Conservation (phyloP, 1,140 invertebrate species). For the Matsumurasca onukii region DNA sequence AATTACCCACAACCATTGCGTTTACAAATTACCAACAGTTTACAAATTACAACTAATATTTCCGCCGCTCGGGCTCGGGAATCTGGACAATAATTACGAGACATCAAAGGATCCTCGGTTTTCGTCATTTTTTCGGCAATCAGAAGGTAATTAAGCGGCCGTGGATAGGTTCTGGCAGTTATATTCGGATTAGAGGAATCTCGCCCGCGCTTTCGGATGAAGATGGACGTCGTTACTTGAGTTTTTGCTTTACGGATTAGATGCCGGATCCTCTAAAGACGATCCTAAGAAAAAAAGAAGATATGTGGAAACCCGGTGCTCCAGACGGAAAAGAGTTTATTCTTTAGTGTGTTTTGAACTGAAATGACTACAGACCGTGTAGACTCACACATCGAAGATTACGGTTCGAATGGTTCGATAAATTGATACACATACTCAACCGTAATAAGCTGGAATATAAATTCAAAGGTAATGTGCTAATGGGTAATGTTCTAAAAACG, state of each 20-base stretch:
- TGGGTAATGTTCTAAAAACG: too few relatives aligned
- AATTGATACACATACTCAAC: too few relatives aligned
- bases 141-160: neutral
- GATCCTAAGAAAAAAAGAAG: neutral
- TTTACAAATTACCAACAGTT: conserved; percentile 19
- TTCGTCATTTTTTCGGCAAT: conserved; percentile 26
- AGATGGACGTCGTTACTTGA: conserved; percentile 1
- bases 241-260: conserved; percentile 12
- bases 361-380: too few relatives aligned
- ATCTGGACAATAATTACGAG: conserved; percentile 18
- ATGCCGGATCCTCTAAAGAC: neutral
- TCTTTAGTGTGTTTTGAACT: too few relatives aligned
- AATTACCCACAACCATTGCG: conserved; percentile 12
- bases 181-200: conserved; percentile 26
- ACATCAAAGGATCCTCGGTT: conserved; percentile 23
- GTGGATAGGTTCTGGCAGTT: neutral
- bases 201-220: neutral
- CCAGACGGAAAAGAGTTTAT: too few relatives aligned
- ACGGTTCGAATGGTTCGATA: too few relatives aligned
- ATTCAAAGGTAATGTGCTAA: too few relatives aligned
- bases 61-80: conserved; percentile 5
- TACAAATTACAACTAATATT: conserved; percentile 23
- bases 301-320: neutral
- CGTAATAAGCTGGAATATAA: too few relatives aligned
- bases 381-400: too few relatives aligned